Conservation (phyloP, 2,113 vertebrate genomes). For the Lophura nycthemera region DNA sequence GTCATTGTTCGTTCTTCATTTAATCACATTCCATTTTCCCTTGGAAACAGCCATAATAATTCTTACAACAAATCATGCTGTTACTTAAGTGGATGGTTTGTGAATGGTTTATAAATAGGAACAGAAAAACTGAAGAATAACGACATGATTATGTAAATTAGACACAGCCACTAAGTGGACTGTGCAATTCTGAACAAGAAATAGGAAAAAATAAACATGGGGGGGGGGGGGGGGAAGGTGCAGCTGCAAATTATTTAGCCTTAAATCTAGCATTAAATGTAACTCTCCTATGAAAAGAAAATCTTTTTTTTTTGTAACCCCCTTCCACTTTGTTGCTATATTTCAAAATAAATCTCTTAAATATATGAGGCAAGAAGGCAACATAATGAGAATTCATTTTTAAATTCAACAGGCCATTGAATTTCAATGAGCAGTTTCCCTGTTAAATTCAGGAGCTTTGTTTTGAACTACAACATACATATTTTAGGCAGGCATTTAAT, state of each 20-base stretch:
- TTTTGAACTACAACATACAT: slow-evolving; percentile 43
- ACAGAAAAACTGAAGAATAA: slow-evolving; percentile 61
- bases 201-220: not conserved
- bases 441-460: slow-evolving; percentile 41
- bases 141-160: slow-evolving; percentile 62
- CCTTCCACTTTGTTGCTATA: not conserved
- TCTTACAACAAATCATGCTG: slow-evolving; percentile 52
- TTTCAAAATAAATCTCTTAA: slow-evolving; percentile 16
- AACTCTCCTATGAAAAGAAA: not conserved
- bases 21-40: slow-evolving; percentile 58
- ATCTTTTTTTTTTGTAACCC: not conserved
- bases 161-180: slow-evolving; percentile 30
- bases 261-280: slow-evolving; percentile 21
- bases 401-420: slow-evolving; percentile 37
- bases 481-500: slow-evolving; percentile 49
- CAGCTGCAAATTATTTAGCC: slow-evolving; percentile 29
- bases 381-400: slow-evolving; percentile 54
- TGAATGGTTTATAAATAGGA: slow-evolving; percentile 64
- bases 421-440: slow-evolving; percentile 25
- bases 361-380: slow-evolving; percentile 16
- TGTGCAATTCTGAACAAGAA: slow-evolving; percentile 39
- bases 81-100: slow-evolving; percentile 61
- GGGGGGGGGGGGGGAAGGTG: rapidly evolving
- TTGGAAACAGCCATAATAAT: slow-evolving; percentile 50
- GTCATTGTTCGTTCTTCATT: slow-evolving; percentile 52